Conservation (phyloP, 1,140 invertebrate genomes). For the Trichonephila inaurata region DNA sequence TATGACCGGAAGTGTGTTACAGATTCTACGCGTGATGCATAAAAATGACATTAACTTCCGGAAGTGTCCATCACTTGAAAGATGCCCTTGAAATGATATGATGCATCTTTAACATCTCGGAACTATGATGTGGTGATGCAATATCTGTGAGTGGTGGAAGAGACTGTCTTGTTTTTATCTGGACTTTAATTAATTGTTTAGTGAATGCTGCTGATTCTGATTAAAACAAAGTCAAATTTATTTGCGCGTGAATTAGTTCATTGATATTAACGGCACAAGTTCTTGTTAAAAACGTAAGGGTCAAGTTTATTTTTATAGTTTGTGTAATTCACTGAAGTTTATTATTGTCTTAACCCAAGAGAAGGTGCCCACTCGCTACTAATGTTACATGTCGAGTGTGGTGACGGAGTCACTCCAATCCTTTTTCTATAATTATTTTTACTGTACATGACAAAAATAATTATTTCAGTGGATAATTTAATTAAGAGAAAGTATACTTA, state of each 20-base stretch:
- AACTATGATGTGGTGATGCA: neutral
- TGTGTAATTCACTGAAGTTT: too few species aligned
- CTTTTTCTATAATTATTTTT: too few species aligned
- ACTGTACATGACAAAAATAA: too few species aligned
- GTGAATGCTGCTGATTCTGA: neutral
- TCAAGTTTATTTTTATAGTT: neutral
- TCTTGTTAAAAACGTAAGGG: neutral
- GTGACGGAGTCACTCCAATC: too few species aligned
- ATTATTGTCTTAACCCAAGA: too few species aligned
- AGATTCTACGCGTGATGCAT: constrained; percentile 17
- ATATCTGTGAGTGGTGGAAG: neutral
- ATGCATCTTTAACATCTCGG: neutral
- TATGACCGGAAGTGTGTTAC: neutral
- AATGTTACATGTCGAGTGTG: too few species aligned
- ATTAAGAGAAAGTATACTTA: too few species aligned
- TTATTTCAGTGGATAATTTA: too few species aligned
- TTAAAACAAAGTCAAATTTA: neutral
- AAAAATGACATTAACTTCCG: neutral
- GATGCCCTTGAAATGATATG: neutral
- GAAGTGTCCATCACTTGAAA: neutral
- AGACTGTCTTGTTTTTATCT: neutral
- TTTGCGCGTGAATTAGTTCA: neutral
- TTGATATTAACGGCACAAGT: neutral
- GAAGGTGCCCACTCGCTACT: too few species aligned
- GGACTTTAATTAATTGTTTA: neutral